Base-by-base conservation (phyloP, 2,888 invertebrate genomes). In the Sepioteuthis lessoniana region DNA sequence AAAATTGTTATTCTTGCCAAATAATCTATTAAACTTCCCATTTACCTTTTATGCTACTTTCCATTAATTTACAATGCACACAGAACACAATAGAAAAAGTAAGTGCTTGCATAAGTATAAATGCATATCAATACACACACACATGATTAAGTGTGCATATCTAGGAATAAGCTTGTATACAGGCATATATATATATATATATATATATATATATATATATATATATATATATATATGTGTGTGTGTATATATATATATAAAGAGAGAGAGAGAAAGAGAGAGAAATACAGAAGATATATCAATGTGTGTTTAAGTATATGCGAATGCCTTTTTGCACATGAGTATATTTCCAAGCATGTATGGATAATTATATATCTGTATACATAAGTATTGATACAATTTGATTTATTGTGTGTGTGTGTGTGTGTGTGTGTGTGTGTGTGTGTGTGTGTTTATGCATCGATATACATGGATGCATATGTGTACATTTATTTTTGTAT, bases 1-100 rank as follows among this genome's bases (percentile, higher is more conserved):
- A 76, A 76, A 76, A 76, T 76, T 76, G 76, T 76, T 76, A 76
- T 76, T 76, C 19, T 35, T 76, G 76, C 76, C 76, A 76, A 76
- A 76, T 76, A 76, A 76, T 76, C 76, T 76, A 76, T 76, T 76
- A 76, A 76, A 76, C n/a, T 35, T 76, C 76, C 76, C 13, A 76
- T 76, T 76, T 76, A n/a, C n/a, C 76, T 76, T 76, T 76, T 76
- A 76, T 76, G 35, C 76, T 10, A 76, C n/a, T 76, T 76, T 76
- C n/a, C n/a, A 76, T 76, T 76, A 76, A 76, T 76, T 76, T 76
- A 13, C 76, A 35, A n/a, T 76, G 28, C 28, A 60, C 10, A 60
- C n/a, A 76, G 31, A 76, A 76, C n/a, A 76, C 76, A 76, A 76
- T 76, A n/a, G 35, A 3, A 76, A 76, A 76, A n/a, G 76, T 16